Base-by-base conservation (phyloP, 1,140 invertebrate genomes). In the Psilanteris sp. region DNA sequence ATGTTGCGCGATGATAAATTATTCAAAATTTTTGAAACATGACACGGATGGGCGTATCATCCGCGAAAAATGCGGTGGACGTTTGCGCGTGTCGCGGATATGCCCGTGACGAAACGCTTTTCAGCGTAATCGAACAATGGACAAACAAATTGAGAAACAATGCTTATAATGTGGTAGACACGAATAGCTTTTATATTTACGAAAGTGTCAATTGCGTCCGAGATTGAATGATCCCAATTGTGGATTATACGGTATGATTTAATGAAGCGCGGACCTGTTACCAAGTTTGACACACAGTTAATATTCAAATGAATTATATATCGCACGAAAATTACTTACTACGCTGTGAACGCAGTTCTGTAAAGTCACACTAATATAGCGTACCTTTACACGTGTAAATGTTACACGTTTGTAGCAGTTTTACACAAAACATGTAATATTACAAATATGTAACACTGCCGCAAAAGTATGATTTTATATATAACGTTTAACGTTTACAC, bases 121-220 rank as follows among this genome's bases (percentile, higher is more conserved):
- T 41, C n/a, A 46, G 8, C 20, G 8, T 32, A 9, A 5, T 9
- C 8, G 31, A 66, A 66, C 61, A 66, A 55, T 66, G 48, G 24
- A 37, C 41, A 44, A 67, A 54, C 46, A 67, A 67, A 67, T 67
- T 67, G 48, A 46, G 50, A 46, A 67, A 67, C 62, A 67, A 67
- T 55, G 50, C 29, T 54, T 54, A 46, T 55, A 67, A 55, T 67
- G 37, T 26, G 62, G 1, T 31, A 6, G 10, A 27, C 62, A 67
- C 55, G 46, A 67, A 67, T 67, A 54, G 62, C 62, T 46, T 67
- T 67, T 46, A 54, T 67, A 46, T 55, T 37, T 26, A 39, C 15
- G 27, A 1, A 36, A 15, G 29, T 67, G 48, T 55, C 39, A 67
- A 67, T 67, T 46, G 62, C 39, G 48, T 20, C 20, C 18, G 13